Evolutionary conservation across 2,113 vertebrate genomes (phyloP).

Genomic region (Phodopus roborovskii): DNA sequence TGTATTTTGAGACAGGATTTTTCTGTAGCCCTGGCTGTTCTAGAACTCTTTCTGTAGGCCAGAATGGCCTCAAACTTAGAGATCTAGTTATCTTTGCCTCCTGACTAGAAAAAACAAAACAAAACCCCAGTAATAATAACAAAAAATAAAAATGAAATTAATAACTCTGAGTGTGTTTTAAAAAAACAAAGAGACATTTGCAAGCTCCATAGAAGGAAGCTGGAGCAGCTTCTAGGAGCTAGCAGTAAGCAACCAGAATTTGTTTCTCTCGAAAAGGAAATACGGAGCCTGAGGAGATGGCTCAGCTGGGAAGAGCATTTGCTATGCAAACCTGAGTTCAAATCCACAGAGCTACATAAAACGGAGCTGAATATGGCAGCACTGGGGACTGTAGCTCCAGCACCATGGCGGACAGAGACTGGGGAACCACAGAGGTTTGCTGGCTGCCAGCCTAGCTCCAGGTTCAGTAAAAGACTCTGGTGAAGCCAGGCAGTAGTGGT

Average conservation of each 20-base stretch:
- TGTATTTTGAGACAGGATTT: background rate
- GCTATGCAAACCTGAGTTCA: background rate
- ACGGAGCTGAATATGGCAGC: background rate
- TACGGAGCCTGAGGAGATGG: background rate
- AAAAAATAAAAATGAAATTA: conserved; percentile 6
- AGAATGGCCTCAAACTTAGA: background rate
- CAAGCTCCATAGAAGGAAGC: conserved; percentile 25
- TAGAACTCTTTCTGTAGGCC: background rate
- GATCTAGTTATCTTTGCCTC: background rate
- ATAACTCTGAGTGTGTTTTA: background rate
- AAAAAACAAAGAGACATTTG: background rate
- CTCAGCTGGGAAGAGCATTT: background rate
- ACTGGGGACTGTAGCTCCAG: background rate
- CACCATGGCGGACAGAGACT: background rate
- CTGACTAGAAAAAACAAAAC: background rate
- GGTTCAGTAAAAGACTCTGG: background rate
- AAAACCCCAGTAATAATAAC: background rate
- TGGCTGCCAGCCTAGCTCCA: background rate
- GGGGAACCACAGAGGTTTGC: background rate
- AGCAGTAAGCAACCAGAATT: background rate
- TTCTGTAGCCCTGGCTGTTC: background rate
- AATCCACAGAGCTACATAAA: background rate
- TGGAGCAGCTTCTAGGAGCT: background rate
- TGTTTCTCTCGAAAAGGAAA: background rate
- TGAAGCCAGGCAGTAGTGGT: too few relatives aligned